Evolutionary conservation across 1,140 invertebrate species (phyloP).

Genomic region (Neocloeon triangulifer): DNA sequence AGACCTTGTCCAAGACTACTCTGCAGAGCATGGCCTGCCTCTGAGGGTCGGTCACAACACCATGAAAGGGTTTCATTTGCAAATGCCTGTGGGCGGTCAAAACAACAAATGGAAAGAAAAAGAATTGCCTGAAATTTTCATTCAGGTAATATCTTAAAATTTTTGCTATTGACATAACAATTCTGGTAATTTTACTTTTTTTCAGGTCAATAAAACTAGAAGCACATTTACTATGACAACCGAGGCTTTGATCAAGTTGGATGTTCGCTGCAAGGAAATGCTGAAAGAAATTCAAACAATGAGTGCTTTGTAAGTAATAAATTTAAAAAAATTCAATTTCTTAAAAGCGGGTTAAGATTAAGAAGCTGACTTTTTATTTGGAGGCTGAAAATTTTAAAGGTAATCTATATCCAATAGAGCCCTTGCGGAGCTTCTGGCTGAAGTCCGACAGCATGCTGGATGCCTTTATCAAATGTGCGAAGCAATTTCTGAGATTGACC

Average conservation of each 20-base stretch:
- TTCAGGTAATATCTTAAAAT: constrained; percentile 24
- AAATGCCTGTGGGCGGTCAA: constrained; percentile 24
- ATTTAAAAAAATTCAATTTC: neutral
- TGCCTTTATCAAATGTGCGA: constrained; percentile 61
- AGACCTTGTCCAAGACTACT: constrained; percentile 36
- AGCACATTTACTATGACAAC: constrained; percentile 53
- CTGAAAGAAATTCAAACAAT: constrained; percentile 55
- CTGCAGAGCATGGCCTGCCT: constrained; percentile 34
- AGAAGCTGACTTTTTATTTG: constrained; percentile 8
- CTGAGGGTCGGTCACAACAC: constrained; percentile 38
- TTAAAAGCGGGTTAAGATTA: constrained; percentile 1
- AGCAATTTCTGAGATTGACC: constrained; percentile 53
- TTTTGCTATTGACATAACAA: constrained; percentile 1
- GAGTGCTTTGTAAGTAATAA: constrained; percentile 46
- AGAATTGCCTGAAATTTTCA: constrained; percentile 37
- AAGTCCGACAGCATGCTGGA: constrained; percentile 39
- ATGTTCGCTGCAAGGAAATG: constrained; percentile 43
- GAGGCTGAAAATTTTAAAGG: too few species aligned
- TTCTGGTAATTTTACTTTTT: constrained; percentile 5
- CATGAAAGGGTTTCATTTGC: constrained; percentile 52
- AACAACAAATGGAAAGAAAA: constrained; percentile 22
- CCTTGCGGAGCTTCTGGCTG: constrained; percentile 29
- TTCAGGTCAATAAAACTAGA: constrained; percentile 34
- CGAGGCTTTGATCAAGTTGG: constrained; percentile 40
- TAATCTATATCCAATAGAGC: too few species aligned